phyloP scores from a whole-genome alignment of 2,797 vertebrate genomes.

The Distichodus sexfasciatus region DNA sequence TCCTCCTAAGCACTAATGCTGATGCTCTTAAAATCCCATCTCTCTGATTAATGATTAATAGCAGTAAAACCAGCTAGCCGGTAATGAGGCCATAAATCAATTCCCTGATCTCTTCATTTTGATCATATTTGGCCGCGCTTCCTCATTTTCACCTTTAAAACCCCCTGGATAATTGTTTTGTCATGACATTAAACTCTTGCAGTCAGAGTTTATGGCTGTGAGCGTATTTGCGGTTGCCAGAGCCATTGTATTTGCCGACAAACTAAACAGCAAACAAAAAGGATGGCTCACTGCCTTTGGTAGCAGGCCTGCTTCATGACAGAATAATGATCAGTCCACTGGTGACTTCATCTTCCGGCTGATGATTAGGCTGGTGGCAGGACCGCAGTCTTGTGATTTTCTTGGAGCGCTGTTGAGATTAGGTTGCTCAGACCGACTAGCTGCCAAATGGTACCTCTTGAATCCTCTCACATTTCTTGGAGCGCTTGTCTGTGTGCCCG shows the following conservation, averaged over 20 bases:
- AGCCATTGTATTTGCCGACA: neutral
- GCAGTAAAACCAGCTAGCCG: constrained; percentile 11
- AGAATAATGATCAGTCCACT: neutral
- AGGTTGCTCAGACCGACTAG: constrained; percentile 16
- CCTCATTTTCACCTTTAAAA: neutral
- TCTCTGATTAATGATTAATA: constrained; percentile 25
- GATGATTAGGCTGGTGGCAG: neutral
- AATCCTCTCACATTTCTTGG: constrained; percentile 2
- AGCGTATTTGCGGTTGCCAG: too few species aligned
- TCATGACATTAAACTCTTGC: neutral
- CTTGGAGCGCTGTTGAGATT: neutral
- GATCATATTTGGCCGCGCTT: neutral
- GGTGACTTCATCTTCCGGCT: constrained; percentile 14
- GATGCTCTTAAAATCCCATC: constrained; percentile 8
- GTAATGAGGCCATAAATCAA: constrained; percentile 38
- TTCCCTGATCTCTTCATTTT: constrained; percentile 23
- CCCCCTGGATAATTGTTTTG: constrained; percentile 6
- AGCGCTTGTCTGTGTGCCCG: constrained; percentile 11
- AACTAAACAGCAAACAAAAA: neutral
- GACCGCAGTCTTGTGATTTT: constrained; percentile 1
- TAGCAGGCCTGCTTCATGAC: neutral
- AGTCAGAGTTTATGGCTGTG: neutral
- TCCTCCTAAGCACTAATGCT: neutral
- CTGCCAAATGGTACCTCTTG: constrained; percentile 13
- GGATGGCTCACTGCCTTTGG: neutral